Conservation (phyloP, 2,113 vertebrate species). For the Corydoras maculifer region DNA sequence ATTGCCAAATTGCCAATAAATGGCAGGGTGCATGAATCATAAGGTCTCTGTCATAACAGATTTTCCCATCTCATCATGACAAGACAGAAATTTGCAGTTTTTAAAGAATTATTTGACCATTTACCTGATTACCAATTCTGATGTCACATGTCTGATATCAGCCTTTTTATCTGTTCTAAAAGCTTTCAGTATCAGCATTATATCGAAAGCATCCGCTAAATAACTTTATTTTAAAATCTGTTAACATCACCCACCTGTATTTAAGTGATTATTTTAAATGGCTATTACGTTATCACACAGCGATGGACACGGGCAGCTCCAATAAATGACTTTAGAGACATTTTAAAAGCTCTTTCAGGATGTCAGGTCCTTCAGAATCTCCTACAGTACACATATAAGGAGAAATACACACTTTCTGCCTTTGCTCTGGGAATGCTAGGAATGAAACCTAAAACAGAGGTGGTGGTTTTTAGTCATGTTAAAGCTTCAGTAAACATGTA, state of each 20-base stretch:
- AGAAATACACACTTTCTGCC: slow-evolving; percentile 35
- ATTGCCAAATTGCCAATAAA: slow-evolving; percentile 23
- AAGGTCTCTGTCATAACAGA: slow-evolving; percentile 30
- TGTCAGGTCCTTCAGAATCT: slow-evolving; percentile 41
- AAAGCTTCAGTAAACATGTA: slow-evolving; percentile 1
- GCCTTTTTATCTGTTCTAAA: not conserved
- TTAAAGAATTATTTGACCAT: slow-evolving; percentile 22
- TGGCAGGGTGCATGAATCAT: slow-evolving; percentile 21
- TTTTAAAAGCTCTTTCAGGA: slow-evolving; percentile 50
- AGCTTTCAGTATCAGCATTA: not conserved
- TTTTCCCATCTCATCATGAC: not conserved
- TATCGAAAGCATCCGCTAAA: not conserved
- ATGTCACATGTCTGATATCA: slow-evolving; percentile 10
- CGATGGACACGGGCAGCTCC: slow-evolving; percentile 40
- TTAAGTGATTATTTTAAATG: no score
- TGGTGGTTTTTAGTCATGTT: slow-evolving; percentile 6
- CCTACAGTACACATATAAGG: slow-evolving; percentile 25
- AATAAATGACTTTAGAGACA: slow-evolving; percentile 46
- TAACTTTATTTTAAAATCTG: no score
- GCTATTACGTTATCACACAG: slow-evolving; percentile 29
- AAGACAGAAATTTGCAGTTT: no score
- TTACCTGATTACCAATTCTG: slow-evolving; percentile 7
- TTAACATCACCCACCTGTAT: no score
- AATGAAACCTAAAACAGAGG: slow-evolving; percentile 20
- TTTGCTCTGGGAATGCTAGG: slow-evolving; percentile 18